phyloP scores from a whole-genome alignment of 2,113 vertebrate genomes.

The Elgaria multicarinata region DNA sequence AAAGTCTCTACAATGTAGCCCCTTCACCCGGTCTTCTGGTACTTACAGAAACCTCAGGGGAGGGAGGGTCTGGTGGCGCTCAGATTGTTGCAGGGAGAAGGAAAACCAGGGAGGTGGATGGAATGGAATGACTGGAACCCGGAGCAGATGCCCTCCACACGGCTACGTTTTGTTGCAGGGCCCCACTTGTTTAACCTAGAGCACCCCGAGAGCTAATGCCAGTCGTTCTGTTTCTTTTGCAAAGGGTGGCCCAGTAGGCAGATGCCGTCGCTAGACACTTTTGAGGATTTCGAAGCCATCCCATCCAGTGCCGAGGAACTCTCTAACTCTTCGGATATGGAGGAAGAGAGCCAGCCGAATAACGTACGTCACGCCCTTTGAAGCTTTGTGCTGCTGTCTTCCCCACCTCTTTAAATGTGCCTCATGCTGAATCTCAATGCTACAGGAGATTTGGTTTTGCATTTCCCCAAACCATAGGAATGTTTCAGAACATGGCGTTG shows the following conservation, averaged over 20 bases:
- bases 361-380: conserved; percentile 74
- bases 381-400: background rate
- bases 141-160: background rate
- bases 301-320: conserved; percentile 90
- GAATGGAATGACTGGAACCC: background rate
- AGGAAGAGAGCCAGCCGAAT: conserved; percentile 85
- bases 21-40: too few relatives aligned
- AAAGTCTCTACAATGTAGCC: too few relatives aligned
- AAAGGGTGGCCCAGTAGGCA: conserved; percentile 86
- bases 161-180: background rate
- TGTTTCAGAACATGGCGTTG: background rate
- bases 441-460: background rate
- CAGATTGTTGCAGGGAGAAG: background rate
- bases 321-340: conserved; percentile 88
- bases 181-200: background rate
- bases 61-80: too few relatives aligned
- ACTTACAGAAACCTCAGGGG: too few relatives aligned
- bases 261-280: conserved; percentile 83
- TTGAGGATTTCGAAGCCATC: conserved; percentile 89
- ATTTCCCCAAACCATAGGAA: background rate
- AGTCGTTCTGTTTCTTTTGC: conserved; percentile 37
- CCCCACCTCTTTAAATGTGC: background rate
- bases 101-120: background rate
- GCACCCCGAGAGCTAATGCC: conserved; percentile 11
- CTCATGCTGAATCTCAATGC: background rate